Percentiles rank a stretch among this genome's conserved stretches.
Conservation (phyloP, 2,113 vertebrate species). For the Miniopterus natalensis region DNA sequence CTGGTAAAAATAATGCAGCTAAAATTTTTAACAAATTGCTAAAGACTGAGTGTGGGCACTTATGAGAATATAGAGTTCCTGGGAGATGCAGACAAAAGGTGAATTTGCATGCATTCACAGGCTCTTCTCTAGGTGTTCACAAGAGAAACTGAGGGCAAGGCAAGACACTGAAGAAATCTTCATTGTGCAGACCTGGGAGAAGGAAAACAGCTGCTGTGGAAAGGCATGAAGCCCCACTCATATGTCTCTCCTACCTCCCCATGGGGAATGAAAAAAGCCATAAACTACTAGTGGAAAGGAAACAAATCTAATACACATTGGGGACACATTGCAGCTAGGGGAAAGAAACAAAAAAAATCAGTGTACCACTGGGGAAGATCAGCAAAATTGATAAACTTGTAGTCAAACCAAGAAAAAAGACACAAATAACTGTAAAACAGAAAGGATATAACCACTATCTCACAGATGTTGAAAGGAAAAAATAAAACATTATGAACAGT, state of each 20-base stretch:
- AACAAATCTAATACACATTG: background rate
- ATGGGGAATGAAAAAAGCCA: background rate
- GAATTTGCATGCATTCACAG: background rate
- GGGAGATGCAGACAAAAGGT: background rate
- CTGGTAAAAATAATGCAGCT: conserved; percentile 15
- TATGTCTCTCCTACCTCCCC: background rate
- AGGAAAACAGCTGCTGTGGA: background rate
- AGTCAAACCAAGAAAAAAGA: background rate
- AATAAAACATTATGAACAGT: background rate
- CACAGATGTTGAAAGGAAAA: background rate
- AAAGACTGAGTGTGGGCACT: background rate
- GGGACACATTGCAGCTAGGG: background rate
- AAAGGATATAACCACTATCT: background rate
- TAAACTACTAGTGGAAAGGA: background rate
- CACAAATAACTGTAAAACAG: background rate
- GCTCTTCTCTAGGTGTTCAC: background rate
- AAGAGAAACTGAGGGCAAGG: background rate
- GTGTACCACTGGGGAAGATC: background rate
- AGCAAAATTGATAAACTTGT: background rate
- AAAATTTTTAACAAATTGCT: background rate
- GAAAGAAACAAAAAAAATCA: background rate
- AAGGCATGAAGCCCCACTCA: background rate
- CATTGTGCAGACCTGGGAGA: background rate
- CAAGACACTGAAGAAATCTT: background rate
- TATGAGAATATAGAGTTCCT: background rate